phyloP scores from a whole-genome alignment of 2,888 invertebrate species.

The Epiperipatus broadwayi region DNA sequence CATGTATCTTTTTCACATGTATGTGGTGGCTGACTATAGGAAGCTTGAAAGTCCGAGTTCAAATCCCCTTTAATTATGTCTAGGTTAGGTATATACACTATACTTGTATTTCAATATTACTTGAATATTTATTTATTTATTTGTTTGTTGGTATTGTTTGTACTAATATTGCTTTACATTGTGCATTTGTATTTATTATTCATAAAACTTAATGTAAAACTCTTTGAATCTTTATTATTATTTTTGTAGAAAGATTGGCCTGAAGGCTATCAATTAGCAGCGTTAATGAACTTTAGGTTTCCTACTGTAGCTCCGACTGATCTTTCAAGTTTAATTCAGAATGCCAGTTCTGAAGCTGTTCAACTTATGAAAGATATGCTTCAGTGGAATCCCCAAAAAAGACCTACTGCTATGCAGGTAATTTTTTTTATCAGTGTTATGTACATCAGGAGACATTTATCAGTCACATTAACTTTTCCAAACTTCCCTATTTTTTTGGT shows the following conservation, averaged over 20 bases:
- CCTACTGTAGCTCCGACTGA: constrained; percentile 68
- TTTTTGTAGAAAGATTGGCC: constrained; percentile 62
- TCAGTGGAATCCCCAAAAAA: constrained; percentile 72
- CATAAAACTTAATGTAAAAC: not conserved
- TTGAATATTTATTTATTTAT: too few species aligned
- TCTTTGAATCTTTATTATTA: constrained; percentile 9
- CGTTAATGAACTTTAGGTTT: constrained; percentile 85
- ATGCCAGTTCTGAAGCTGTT: constrained; percentile 61
- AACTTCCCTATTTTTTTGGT: not conserved
- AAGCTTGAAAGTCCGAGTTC: too few species aligned
- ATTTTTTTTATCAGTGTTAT: constrained; percentile 6
- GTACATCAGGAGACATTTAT: not conserved
- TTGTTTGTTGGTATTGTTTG: not conserved
- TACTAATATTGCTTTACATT: constrained; percentile 4
- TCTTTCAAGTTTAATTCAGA: constrained; percentile 54
- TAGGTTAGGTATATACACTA: too few species aligned
- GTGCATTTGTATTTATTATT: constrained; percentile 9
- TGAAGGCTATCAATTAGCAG: constrained; percentile 78
- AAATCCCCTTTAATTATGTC: too few species aligned
- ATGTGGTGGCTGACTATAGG: too few species aligned
- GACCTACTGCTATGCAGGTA: constrained; percentile 55
- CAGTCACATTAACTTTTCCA: not conserved
- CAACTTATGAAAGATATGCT: constrained; percentile 65
- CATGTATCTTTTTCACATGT: too few species aligned
- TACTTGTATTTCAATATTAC: too few species aligned